Base-by-base conservation (phyloP, 2,113 vertebrate genomes). In the Circaetus gallicus region DNA sequence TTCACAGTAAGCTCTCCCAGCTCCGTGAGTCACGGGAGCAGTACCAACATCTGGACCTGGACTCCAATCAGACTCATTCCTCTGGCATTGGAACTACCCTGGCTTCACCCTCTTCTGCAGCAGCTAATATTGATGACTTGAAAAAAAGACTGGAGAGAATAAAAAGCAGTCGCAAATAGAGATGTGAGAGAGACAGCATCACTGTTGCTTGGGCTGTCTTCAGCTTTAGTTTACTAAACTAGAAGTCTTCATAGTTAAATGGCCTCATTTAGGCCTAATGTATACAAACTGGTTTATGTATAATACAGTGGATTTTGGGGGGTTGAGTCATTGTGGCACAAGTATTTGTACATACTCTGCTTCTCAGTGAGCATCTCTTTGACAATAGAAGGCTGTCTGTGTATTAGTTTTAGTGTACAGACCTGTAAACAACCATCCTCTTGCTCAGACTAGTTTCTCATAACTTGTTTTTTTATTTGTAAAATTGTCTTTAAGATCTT, bases 121-220 rank as follows among this genome's bases (percentile, higher is more conserved):
- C 98, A 5, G 95, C 99, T 89, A 99, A 99, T 97, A 99, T 99
- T n/a, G 99, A 99, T 77, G 99, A 99, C 99, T 99, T 99, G 98
- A 99, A 99, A 99, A 99, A 99, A 95, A 99, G 99, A 97, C 98
- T 99, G 98, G 99, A 99, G 98, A 98, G 99, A 98, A 99, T 99
- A 98, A 99, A 99, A 98, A 99, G 99, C 98, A 99, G 99, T 97
- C 98, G 99, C 96, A 99, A 99, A 97, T 99, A 98, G 97, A 96
- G 91, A 93, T 92, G 95, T 59, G 5, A 89, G 78, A 95, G 89
- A 79, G 80, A 78, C 52, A 32, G 95, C 74, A 31, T 94, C 31
- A 34, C 79, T 82, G 26, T 69, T 94, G 87, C 95, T 96, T 92
- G 66, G 62, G 94, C 94, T 70, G 93, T 98, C 97, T 82, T 94